These are phyloP conservation scores for Umimayanthus kanabou DNA, from an alignment of 92 coral and sea anemone genomes.

Conservation along the genomic window DNA sequence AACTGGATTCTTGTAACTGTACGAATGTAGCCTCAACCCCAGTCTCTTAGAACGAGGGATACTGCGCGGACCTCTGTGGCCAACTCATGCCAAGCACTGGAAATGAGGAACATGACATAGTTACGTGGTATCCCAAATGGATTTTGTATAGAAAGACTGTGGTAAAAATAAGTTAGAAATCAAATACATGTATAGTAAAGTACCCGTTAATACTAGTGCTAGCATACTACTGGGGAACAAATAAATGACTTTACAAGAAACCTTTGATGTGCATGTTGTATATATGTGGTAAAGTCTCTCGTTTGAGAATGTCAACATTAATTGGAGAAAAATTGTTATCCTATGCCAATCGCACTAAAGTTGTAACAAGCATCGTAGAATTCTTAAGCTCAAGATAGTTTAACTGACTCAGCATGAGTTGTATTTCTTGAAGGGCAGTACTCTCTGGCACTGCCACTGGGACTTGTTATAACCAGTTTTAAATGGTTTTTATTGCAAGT, in stretches of 20 bases:
- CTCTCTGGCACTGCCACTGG: too few species aligned
- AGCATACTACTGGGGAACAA: background rate
- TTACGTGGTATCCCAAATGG: background rate
- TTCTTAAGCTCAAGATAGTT: too few species aligned
- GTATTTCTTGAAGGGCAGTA: too few species aligned
- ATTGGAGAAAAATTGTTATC: too few species aligned
- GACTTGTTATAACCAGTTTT: too few species aligned
- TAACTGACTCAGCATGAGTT: too few species aligned
- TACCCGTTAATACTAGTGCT: background rate
- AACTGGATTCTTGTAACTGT: background rate
- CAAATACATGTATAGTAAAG: constrained; percentile 21
- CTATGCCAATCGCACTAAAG: too few species aligned
- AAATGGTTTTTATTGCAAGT: too few species aligned
- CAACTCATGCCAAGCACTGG: background rate
- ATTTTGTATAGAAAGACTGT: constrained; percentile 25
- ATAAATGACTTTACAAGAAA: background rate
- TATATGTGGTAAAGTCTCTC: too few species aligned
- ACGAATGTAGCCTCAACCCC: background rate
- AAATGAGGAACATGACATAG: background rate
- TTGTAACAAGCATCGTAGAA: too few species aligned
- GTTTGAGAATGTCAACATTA: too few species aligned
- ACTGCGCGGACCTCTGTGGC: background rate
- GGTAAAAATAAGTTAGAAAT: background rate
- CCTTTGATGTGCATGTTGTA: too few species aligned
- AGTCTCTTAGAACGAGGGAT: background rate